Percentiles rank a stretch among this genome's conserved stretches.
Evolutionary conservation across 2,888 invertebrate genomes (phyloP).

Genomic region (Apotomis betuletana): DNA sequence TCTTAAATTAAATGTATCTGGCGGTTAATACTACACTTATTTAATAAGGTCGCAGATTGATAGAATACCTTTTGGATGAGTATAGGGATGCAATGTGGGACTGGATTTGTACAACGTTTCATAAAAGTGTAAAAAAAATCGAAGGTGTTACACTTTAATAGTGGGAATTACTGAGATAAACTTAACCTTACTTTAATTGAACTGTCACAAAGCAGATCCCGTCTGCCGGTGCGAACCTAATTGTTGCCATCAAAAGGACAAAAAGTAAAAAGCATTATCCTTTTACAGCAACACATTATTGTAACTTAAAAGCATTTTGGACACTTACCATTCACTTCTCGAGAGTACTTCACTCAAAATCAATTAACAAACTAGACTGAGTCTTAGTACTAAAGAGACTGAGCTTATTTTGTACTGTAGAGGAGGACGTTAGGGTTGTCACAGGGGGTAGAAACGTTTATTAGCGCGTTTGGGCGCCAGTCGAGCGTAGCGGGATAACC

Average conservation of each 20-base stretch:
- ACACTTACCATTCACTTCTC: constrained; percentile 36
- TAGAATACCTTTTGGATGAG: no score
- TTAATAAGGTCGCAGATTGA: no score
- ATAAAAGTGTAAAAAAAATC: neutral
- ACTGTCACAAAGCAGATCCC: constrained; percentile 31
- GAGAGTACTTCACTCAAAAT: constrained; percentile 23
- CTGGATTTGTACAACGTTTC: no score
- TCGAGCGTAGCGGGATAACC: constrained; percentile 73
- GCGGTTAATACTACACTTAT: no score
- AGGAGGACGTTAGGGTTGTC: constrained; percentile 45
- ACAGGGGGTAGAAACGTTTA: constrained; percentile 72
- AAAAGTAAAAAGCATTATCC: constrained; percentile 31
- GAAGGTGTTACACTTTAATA: constrained; percentile 6
- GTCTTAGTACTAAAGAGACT: neutral
- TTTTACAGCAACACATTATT: constrained; percentile 40
- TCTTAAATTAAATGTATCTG: no score
- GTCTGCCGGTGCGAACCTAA: constrained; percentile 30
- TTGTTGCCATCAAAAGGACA: constrained; percentile 22
- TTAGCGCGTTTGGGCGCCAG: constrained; percentile 73
- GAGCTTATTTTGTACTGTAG: constrained; percentile 9
- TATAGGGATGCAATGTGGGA: no score
- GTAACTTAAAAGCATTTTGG: constrained; percentile 40
- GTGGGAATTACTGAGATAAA: constrained; percentile 22
- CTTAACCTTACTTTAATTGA: constrained; percentile 31
- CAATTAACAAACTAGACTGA: constrained; percentile 7